Evolutionary conservation across 1,140 invertebrate species (phyloP).

Genomic region (Leptinotarsa undecemlineata): DNA sequence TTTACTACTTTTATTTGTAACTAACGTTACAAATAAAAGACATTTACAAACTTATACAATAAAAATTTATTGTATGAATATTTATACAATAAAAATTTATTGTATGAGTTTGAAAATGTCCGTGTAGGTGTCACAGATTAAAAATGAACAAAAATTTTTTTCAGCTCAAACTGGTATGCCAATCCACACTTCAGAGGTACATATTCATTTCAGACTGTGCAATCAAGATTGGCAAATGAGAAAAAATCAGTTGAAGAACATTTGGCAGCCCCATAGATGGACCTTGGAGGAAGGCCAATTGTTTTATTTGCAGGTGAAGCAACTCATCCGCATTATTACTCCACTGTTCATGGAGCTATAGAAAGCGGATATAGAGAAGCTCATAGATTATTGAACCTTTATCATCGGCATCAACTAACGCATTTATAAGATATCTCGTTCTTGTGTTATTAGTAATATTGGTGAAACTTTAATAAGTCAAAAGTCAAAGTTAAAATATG

Average conservation of each 20-base stretch:
- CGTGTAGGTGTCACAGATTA: too few species aligned
- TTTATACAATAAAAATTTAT: too few species aligned
- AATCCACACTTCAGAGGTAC: conserved; percentile 57
- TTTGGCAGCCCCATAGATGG: background rate
- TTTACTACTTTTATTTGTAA: too few species aligned
- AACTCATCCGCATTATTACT: conserved; percentile 68
- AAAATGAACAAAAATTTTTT: background rate
- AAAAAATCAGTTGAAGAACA: conserved; percentile 47
- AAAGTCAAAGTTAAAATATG: too few species aligned
- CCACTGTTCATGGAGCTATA: conserved; percentile 81
- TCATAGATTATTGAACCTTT: conserved; percentile 49
- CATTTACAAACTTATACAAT: too few species aligned
- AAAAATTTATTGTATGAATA: too few species aligned
- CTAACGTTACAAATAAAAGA: too few species aligned
- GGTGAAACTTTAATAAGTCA: too few species aligned
- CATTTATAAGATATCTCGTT: too few species aligned
- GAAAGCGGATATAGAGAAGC: conserved; percentile 80
- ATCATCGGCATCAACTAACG: too few species aligned
- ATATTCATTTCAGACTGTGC: conserved; percentile 55
- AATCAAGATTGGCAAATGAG: background rate
- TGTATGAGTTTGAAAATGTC: too few species aligned
- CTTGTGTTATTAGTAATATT: too few species aligned
- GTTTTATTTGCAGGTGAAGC: conserved; percentile 76
- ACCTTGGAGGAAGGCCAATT: conserved; percentile 27
- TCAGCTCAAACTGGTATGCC: conserved; percentile 54